Percentiles rank a stretch among this genome's conserved stretches.
Evolutionary conservation across 2,113 vertebrate species (phyloP).

Genomic region (Oceanodroma tethys): DNA sequence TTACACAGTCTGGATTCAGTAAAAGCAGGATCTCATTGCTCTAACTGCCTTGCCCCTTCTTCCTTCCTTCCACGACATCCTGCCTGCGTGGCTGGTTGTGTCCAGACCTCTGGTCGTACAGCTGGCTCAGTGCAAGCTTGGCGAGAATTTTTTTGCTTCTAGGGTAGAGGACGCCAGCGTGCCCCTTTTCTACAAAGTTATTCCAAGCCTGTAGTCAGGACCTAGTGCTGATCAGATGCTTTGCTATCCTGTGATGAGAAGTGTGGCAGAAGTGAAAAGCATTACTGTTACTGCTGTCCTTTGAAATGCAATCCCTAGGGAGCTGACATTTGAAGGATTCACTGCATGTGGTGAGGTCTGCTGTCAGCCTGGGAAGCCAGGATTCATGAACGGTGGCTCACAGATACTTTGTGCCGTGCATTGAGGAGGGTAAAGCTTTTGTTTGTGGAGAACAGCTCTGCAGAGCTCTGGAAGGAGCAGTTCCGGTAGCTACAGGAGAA

Average conservation of each 20-base stretch:
- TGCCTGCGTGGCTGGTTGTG: no score
- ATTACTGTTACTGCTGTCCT: background rate
- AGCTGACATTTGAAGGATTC: constrained; percentile 8
- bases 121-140: background rate
- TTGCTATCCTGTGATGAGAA: background rate
- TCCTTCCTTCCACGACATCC: background rate
- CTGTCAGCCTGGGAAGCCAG: background rate
- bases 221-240: background rate
- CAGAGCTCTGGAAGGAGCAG: constrained; percentile 2
- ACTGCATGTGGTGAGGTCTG: background rate
- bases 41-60: background rate
- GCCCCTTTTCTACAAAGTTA: background rate
- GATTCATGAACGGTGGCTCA: background rate
- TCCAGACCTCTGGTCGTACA: background rate
- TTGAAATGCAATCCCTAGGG: background rate
- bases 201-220: background rate
- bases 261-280: background rate
- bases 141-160: background rate
- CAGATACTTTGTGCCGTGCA: background rate
- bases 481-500: background rate
- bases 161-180: background rate
- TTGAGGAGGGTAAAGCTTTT: background rate
- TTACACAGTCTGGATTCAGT: background rate
- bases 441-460: background rate
- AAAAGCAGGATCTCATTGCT: background rate